Conservation (phyloP, 2,797 vertebrate species). For the Poecilia wingei region DNA sequence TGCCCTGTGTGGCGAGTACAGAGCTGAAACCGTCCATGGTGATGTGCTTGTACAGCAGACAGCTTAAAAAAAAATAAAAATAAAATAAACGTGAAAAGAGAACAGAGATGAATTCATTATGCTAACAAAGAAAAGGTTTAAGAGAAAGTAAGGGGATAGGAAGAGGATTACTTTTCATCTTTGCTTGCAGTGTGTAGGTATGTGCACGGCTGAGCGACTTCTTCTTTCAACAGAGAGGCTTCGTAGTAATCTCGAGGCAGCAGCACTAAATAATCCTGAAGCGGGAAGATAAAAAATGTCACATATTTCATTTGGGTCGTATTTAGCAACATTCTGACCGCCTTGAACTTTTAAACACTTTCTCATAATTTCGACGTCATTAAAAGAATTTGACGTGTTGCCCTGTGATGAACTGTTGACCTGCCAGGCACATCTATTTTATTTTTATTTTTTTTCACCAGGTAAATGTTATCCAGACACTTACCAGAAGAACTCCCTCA, state of each 20-base stretch:
- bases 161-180: conserved; percentile 67
- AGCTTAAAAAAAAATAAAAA: conserved; percentile 72
- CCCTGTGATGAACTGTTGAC: background rate
- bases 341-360: background rate
- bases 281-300: conserved; percentile 17
- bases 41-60: conserved; percentile 90
- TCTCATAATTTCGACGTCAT: background rate
- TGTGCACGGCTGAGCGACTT: conserved; percentile 87
- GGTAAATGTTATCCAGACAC: conserved; percentile 43
- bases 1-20: conserved; percentile 80
- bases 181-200: conserved; percentile 45
- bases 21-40: conserved; percentile 87
- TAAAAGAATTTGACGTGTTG: background rate
- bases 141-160: background rate
- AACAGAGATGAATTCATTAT: background rate
- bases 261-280: conserved; percentile 93
- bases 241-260: conserved; percentile 92
- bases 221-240: conserved; percentile 83
- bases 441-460: background rate
- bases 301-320: background rate
- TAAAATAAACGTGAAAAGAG: background rate
- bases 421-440: background rate
- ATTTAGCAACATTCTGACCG: background rate
- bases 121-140: background rate
- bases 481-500: conserved; percentile 91